Evolutionary conservation across 2,797 vertebrate species (phyloP).

Genomic region (Sebastes baramenuke): DNA sequence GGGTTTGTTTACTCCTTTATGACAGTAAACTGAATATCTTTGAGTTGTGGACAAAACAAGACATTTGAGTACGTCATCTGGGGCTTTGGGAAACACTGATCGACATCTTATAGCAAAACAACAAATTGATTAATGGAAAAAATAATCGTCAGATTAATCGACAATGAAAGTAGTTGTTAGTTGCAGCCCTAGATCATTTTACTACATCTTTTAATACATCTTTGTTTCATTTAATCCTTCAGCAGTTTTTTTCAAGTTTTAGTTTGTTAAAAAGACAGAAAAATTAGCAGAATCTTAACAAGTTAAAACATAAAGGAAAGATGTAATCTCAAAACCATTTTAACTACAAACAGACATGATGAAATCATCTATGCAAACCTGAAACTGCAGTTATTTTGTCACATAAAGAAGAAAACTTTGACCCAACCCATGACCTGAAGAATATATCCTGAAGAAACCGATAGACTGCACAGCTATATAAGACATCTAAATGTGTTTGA

Average conservation of each 20-base stretch:
- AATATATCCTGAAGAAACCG: conserved; percentile 28
- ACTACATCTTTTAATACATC: not conserved
- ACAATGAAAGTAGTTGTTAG: too few relatives aligned
- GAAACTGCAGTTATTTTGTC: not conserved
- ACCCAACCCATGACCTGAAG: conserved; percentile 21
- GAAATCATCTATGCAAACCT: not conserved
- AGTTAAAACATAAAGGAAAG: not conserved
- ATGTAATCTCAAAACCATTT: not conserved
- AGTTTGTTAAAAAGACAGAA: too few relatives aligned
- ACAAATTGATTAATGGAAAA: too few relatives aligned
- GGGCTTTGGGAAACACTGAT: too few relatives aligned
- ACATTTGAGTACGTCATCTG: too few relatives aligned
- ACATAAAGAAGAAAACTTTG: conserved; percentile 21
- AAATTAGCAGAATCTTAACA: not conserved
- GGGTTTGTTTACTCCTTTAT: too few relatives aligned
- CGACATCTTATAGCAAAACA: too few relatives aligned
- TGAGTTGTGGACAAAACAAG: too few relatives aligned
- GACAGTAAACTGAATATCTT: too few relatives aligned
- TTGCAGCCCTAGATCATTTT: not conserved
- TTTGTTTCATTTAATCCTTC: not conserved
- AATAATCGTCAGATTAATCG: too few relatives aligned
- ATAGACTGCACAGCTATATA: conserved; percentile 26
- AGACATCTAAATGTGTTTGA: conserved; percentile 59
- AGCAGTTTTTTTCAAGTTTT: not conserved
- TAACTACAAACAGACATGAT: not conserved